Base-by-base conservation (phyloP, 2,113 vertebrate species). In the Phoxinus phoxinus region DNA sequence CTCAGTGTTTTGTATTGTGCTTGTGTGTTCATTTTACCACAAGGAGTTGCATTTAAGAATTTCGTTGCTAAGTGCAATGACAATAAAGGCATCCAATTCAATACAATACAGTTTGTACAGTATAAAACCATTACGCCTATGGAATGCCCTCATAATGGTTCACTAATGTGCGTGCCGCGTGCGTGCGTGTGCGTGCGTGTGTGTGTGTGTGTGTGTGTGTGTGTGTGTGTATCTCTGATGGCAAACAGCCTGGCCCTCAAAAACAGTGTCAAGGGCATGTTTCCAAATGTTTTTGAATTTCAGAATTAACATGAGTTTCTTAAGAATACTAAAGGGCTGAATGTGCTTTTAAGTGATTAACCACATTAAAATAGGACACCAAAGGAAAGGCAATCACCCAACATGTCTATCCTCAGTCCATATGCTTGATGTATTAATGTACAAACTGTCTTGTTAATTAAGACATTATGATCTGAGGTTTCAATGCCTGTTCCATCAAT, bases 361-460 rank as follows among this genome's bases (percentile, higher is more conserved):
- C 12, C 9, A 37, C 67, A 71, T 37, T 71, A 71, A 71, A 71
- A 23, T 37, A 21, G 21, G 67, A 37, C 8, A 35, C 30, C 37
- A 7, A 56, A 71, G 32, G 67, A 71, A 71, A 71, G 9, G 32
- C 65, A 69, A 69, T 10, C 65, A 35, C 32, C 17, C 17, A 69
- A 71, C 32, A 6, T 21, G 8, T 69, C 17, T 69, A 13, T 73
- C 23, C 12, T 73, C 37, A 25, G 21, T 25, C 13, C n/a, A 74
- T 46, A 73, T 61, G 48, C 59, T 75, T 67, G 23, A 61, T 78
- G 32, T 87, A 51, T 67, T 51, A 56, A n/a, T 85, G 15, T 83
- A 30, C 81, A 84, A 23, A 17, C 78, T 59, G 71, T 32, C 58
- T 85, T 81, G 83, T 79, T 90, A 84, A 89, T 87, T 88, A 83